Conservation (phyloP, 2,888 invertebrate species). For the Aporophyla lueneburgensis region DNA sequence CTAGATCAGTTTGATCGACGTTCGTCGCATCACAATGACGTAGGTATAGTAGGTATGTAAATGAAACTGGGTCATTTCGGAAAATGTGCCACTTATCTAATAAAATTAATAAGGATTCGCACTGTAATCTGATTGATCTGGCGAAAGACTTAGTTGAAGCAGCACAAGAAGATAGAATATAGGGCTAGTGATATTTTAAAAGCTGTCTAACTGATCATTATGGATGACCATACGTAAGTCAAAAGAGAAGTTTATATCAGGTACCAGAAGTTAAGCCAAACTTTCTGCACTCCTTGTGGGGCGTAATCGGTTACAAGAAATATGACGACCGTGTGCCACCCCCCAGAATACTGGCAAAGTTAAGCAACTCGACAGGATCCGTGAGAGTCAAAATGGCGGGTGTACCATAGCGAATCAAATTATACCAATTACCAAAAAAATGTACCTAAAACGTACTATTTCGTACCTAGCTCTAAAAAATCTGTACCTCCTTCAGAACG, state of each 20-base stretch:
- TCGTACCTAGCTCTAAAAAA: no score
- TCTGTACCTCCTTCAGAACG: no score
- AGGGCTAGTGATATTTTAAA: not conserved
- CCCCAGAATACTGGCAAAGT: constrained; percentile 8
- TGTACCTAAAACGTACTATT: no score
- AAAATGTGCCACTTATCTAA: not conserved
- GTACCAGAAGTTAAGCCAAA: constrained; percentile 25
- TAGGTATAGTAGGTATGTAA: not conserved
- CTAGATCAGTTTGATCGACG: constrained; percentile 18
- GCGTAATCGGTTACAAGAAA: constrained; percentile 26
- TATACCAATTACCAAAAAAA: no score
- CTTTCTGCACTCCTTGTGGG: constrained; percentile 26
- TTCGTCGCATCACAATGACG: constrained; percentile 22
- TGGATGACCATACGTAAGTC: not conserved
- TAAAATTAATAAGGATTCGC: not conserved
- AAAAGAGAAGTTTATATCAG: constrained; percentile 20
- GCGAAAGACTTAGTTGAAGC: not conserved
- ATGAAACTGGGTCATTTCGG: not conserved
- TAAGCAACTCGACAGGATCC: constrained; percentile 19
- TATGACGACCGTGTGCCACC: constrained; percentile 22
- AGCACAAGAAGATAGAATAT: not conserved
- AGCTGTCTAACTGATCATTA: not conserved
- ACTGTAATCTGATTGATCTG: not conserved
- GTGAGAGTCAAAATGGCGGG: no score
- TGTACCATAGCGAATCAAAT: no score